Evolutionary conservation across 2,888 invertebrate genomes (phyloP).

Genomic region (Lingula anatina): DNA sequence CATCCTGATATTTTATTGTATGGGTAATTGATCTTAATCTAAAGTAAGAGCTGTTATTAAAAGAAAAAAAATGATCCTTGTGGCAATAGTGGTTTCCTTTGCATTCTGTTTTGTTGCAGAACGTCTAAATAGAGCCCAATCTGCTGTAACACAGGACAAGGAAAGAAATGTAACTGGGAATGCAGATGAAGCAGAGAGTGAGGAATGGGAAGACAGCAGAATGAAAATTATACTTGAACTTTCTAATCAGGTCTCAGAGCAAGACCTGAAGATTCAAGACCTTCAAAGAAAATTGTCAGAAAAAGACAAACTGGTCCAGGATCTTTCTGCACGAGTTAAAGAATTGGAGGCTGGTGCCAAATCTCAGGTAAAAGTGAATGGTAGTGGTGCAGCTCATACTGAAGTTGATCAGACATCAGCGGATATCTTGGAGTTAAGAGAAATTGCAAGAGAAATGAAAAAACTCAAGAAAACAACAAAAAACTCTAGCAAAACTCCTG

Average conservation of each 20-base stretch:
- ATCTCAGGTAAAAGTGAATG: too few relatives aligned
- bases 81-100: neutral
- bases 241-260: slow-evolving; percentile 34
- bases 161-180: neutral
- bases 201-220: neutral
- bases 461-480: too few relatives aligned
- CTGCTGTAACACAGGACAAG: neutral
- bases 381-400: too few relatives aligned
- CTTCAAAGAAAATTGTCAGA: slow-evolving; percentile 21
- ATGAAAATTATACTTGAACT: slow-evolving; percentile 31
- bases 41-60: neutral
- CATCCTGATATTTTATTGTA: too few relatives aligned
- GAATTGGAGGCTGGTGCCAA: too few relatives aligned
- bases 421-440: too few relatives aligned
- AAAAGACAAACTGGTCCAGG: slow-evolving; percentile 22
- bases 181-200: neutral
- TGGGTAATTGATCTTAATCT: too few relatives aligned
- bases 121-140: neutral
- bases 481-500: too few relatives aligned
- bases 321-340: too few relatives aligned
- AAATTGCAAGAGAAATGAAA: too few relatives aligned
- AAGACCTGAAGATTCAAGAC: slow-evolving; percentile 21
- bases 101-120: neutral
- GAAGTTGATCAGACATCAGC: too few relatives aligned
- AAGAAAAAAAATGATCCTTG: neutral